Base-by-base conservation (phyloP, 2,888 invertebrate species). In the Aleiodes testaceus region DNA sequence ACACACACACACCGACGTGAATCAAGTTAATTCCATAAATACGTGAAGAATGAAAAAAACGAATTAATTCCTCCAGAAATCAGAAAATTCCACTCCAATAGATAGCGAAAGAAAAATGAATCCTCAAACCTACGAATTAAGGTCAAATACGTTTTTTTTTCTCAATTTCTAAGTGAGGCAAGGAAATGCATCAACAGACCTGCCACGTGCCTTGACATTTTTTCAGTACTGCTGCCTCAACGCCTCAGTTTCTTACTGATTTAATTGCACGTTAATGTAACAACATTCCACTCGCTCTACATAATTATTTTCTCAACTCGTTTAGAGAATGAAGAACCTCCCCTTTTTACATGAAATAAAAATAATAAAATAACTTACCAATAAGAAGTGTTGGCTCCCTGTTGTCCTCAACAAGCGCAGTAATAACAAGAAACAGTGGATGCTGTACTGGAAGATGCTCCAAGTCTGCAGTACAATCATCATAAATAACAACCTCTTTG, bases 401-500 rank as follows among this genome's bases (percentile, higher is more conserved):
- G 79, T 92, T 91, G 79, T 93, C 92, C 79, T 92, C 91, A 30
- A 92, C 89, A 55, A 93, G 89, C n/a, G 92, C 90, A 59, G 90
- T 89, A 49, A 93, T 87, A 67, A 93, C 92, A 68, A 92, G 88
- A 78, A 91, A 90, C 70, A 93, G 86, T 5, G 93, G 92, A 82
- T 91, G 92, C 53, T 90, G 88, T 22, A 88, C 84, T 3, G 90
- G 90, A 66, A 91, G 87, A 67, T 90, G 87, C 63, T 91, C 91
- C 77, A 92, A 88, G 80, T 93, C 92, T 71, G 88, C 88, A 49
- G 92, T 92, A 72, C 90, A 89, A 75, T 93, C 93, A 82, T 93
- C 93, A 81, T 93, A 93, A 63, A 93, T 90, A 66, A 93, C 90
- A 69, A 93, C 91, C 81, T 93, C 92, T 77, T 89, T 89, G 78